Conservation (phyloP, 2,113 vertebrate species). For the Hystrix cristata region DNA sequence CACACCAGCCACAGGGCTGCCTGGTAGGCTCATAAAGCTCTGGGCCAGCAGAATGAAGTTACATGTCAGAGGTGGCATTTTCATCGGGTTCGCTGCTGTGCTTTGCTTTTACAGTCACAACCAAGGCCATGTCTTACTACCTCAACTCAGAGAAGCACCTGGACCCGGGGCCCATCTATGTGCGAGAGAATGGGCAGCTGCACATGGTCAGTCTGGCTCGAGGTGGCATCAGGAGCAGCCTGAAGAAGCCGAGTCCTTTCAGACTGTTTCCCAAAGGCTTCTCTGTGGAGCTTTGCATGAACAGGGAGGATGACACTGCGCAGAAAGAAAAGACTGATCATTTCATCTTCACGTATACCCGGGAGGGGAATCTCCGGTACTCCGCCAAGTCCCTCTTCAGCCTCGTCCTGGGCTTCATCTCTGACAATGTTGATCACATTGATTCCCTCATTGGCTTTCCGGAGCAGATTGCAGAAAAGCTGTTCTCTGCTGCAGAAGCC, state of each 20-base stretch:
- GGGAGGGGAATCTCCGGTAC: constrained; percentile 95
- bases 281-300: constrained; percentile 90
- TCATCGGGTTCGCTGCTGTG: constrained; percentile 71
- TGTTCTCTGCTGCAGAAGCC: constrained; percentile 95
- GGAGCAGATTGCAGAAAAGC: constrained; percentile 96
- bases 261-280: constrained; percentile 91
- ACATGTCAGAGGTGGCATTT: constrained; percentile 50
- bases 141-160: constrained; percentile 84
- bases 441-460: constrained; percentile 97
- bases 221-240: constrained; percentile 82
- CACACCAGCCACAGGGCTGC: background rate
- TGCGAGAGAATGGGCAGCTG: constrained; percentile 94
- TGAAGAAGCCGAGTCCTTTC: constrained; percentile 86
- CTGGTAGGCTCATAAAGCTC: constrained; percentile 44
- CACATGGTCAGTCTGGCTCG: constrained; percentile 88
- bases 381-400: constrained; percentile 95
- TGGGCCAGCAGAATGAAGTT: constrained; percentile 34
- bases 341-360: constrained; percentile 96
- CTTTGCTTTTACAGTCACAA: constrained; percentile 69
- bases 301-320: constrained; percentile 87
- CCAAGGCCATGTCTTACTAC: constrained; percentile 88
- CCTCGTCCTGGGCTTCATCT: constrained; percentile 93
- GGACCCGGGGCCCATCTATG: constrained; percentile 91
- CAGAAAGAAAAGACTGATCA: constrained; percentile 92
- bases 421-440: constrained; percentile 95